A percentile compares a stretch with the other conserved stretches of the same genome.
These are phyloP conservation scores for Bombus confusus DNA, from an alignment of 1,140 invertebrate genomes.

Conservation along the genomic window DNA sequence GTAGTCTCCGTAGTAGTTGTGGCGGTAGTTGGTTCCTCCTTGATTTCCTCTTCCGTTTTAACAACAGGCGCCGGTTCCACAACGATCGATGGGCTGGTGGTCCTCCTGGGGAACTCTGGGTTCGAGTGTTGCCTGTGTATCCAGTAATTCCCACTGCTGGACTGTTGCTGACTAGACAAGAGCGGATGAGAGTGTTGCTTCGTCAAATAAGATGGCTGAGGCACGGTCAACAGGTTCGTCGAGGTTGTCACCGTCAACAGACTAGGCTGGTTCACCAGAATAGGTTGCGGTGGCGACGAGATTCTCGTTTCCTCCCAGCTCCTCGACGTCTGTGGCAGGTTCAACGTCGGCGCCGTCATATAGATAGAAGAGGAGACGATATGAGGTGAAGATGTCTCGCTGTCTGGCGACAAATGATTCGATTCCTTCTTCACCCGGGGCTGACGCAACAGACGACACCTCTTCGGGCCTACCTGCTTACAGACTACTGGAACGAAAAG, in stretches of 20 bases:
- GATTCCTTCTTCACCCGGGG: conserved; percentile 86
- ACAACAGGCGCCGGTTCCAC: conserved; percentile 70
- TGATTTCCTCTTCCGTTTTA: conserved; percentile 68
- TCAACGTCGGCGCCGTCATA: conserved; percentile 79
- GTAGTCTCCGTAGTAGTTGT: conserved; percentile 18
- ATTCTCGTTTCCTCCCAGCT: conserved; percentile 79
- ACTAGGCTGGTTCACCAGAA: conserved; percentile 55
- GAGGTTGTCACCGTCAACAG: conserved; percentile 72
- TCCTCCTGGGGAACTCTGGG: conserved; percentile 77
- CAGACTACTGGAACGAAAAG: conserved; percentile 46
- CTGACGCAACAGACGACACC: conserved; percentile 83
- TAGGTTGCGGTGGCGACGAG: conserved; percentile 52
- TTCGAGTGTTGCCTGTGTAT: conserved; percentile 84
- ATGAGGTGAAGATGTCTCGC: conserved; percentile 77
- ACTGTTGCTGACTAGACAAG: conserved; percentile 82
- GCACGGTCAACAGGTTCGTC: conserved; percentile 84
- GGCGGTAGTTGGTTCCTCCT: conserved; percentile 41
- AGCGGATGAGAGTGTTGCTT: conserved; percentile 87
- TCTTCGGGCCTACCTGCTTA: conserved; percentile 50
- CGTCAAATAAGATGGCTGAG: conserved; percentile 83
- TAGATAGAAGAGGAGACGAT: conserved; percentile 73
- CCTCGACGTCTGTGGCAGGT: conserved; percentile 85
- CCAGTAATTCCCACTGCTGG: conserved; percentile 62
- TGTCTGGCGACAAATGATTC: conserved; percentile 82
- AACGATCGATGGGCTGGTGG: conserved; percentile 72